phyloP scores from a whole-genome alignment of 1,140 invertebrate species.

The Belonocnema kinseyi region DNA sequence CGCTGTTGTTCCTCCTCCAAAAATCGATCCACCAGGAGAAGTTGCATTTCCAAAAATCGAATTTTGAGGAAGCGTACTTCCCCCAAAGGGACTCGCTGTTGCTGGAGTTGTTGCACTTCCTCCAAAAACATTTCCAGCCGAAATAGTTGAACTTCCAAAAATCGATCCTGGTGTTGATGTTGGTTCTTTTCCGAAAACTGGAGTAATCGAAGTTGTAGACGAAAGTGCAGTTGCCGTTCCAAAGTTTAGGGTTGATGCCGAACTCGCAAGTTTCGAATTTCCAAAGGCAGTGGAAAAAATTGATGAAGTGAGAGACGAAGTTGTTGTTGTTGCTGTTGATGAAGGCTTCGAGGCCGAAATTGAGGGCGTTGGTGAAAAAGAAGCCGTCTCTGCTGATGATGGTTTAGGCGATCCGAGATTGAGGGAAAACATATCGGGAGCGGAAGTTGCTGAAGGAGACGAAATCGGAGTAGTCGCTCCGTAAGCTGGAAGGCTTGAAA shows the following conservation, averaged over 20 bases:
- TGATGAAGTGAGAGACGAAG: constrained; percentile 4
- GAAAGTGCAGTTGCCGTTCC: background rate
- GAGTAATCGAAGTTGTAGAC: constrained; percentile 44
- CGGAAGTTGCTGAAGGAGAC: background rate
- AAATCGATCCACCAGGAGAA: constrained; percentile 44
- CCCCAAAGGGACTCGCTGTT: constrained; percentile 14
- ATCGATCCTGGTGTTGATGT: background rate
- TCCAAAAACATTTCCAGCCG: constrained; percentile 33
- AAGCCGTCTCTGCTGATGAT: background rate
- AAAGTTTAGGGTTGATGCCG: background rate
- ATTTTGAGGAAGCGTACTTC: background rate
- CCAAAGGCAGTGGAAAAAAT: constrained; percentile 22
- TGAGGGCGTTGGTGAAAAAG: too few species aligned
- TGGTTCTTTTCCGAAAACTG: constrained; percentile 47
- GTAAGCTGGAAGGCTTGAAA: background rate
- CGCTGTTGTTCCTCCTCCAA: constrained; percentile 40
- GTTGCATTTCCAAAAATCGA: constrained; percentile 43
- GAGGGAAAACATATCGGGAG: background rate
- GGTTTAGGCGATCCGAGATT: background rate
- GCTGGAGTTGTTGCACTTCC: constrained; percentile 24
- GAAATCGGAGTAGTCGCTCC: background rate
- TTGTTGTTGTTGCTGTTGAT: background rate
- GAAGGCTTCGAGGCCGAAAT: background rate
- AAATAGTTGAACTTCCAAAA: constrained; percentile 2
- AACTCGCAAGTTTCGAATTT: constrained; percentile 11